phyloP scores from a whole-genome alignment of 2,113 vertebrate species.

The Cromileptes altivelis region DNA sequence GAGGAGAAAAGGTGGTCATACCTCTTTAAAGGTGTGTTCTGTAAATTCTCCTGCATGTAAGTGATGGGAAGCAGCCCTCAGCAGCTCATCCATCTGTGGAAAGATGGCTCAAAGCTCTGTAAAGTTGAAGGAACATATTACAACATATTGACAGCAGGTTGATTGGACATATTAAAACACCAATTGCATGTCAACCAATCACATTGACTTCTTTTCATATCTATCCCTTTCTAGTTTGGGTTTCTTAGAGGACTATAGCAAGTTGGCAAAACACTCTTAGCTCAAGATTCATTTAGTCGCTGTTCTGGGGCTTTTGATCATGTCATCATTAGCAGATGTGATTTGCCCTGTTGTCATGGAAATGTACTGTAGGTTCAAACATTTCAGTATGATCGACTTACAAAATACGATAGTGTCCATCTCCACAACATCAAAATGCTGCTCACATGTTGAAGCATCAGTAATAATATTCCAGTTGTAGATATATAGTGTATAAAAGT shows the following conservation, averaged over 20 bases:
- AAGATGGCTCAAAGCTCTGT: not conserved
- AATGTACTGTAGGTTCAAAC: not conserved
- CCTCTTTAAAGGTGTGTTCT: conserved; percentile 1
- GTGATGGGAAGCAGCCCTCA: not conserved
- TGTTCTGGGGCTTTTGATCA: not conserved
- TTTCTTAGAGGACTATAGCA: not conserved
- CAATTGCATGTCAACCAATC: not conserved
- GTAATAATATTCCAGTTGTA: not conserved
- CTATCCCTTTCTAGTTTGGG: no score
- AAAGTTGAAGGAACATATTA: not conserved
- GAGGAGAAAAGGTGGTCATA: not conserved
- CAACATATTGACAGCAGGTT: not conserved
- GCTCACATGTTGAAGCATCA: no score
- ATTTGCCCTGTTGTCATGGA: not conserved
- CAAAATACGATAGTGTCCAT: no score
- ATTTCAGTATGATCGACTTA: no score
- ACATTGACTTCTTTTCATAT: not conserved
- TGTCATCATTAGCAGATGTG: not conserved
- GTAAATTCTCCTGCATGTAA: not conserved
- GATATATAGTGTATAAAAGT: not conserved
- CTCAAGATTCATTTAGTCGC: not conserved
- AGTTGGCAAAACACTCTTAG: not conserved
- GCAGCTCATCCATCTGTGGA: not conserved
- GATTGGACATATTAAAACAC: not conserved
- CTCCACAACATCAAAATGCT: no score